Evolutionary conservation across 1,140 invertebrate genomes (phyloP), one percentile per base, ranked within the genome.

Genomic region (Berghia stephanieae): DNA sequence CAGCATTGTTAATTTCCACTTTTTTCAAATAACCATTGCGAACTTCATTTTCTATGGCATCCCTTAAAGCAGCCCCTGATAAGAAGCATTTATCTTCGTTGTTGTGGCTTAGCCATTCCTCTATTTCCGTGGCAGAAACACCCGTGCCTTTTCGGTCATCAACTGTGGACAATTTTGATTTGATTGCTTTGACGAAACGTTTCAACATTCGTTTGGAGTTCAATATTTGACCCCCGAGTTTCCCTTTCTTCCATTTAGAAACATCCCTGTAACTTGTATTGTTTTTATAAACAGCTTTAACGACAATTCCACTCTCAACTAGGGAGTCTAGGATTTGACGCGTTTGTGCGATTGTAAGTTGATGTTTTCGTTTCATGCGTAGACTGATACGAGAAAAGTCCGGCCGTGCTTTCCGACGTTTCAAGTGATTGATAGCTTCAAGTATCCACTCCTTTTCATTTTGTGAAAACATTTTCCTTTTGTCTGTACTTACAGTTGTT

Each of bases 391-490:
- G 57, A 6, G 74, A 68, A 27, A 76, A 43, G 68, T 76, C 74
- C n/a, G 74, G 74, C 2, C 74, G 60, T 38, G 74, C 74, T 76
- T 76, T 76, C 44, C 74, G 52, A 38, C 68, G 74, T 76, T 76
- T 76, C 43, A 76, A 76, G 68, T 76, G 74, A 27, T 76, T 76
- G 27, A 76, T 76, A 13, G 74, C 63, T 68, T 76, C 74, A 34
- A 76, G 63, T 6, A 76, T 76, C 74, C 74, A 76, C 40, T 76
- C 74, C 55, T 76, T 76, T 66, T 76, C 74, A 36, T 60, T 67
- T 49, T 76, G 60, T 31, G 44, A 43, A 49, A 76, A 57, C 57
- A n/a, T n/a, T n/a, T n/a, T n/a, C n/a, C n/a, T n/a, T n/a, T n/a
- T n/a, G n/a, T n/a, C n/a, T n/a, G n/a, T n/a, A n/a, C n/a, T n/a